Conservation (phyloP, 2,797 vertebrate species). For the Sitta carolinensis region DNA sequence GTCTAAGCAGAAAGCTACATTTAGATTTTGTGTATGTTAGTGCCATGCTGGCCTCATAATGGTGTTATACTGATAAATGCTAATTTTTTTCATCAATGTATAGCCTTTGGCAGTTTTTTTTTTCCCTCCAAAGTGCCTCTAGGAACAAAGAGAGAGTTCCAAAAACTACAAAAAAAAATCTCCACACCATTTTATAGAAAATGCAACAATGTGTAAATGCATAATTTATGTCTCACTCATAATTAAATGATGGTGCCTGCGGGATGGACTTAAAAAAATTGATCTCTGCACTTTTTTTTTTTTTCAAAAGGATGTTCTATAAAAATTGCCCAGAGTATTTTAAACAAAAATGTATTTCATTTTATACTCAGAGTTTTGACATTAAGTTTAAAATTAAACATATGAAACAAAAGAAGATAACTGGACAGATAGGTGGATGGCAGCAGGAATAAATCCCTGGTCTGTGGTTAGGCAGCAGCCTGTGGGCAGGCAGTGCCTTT, state of each 20-base stretch:
- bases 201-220: slow-evolving; percentile 83
- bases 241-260: slow-evolving; percentile 85
- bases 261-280: slow-evolving; percentile 83
- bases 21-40: slow-evolving; percentile 67
- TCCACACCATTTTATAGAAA: slow-evolving; percentile 75
- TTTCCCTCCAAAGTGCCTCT: slow-evolving; percentile 60
- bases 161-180: slow-evolving; percentile 65
- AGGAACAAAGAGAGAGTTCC: slow-evolving; percentile 64
- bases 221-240: slow-evolving; percentile 85
- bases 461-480: neutral
- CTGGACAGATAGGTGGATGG: slow-evolving; percentile 40
- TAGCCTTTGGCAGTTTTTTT: slow-evolving; percentile 55
- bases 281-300: slow-evolving; percentile 77
- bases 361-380: slow-evolving; percentile 71
- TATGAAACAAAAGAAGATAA: slow-evolving; percentile 48
- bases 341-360: slow-evolving; percentile 76
- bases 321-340: slow-evolving; percentile 80
- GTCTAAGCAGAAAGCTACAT: slow-evolving; percentile 64
- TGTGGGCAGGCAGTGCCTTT: neutral
- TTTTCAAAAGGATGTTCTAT: slow-evolving; percentile 78
- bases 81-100: slow-evolving; percentile 76
- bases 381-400: slow-evolving; percentile 69
- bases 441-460: neutral
- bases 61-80: slow-evolving; percentile 75
- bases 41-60: slow-evolving; percentile 71